phyloP scores from a whole-genome alignment of 2,113 vertebrate species.

The Protobothrops flavoviridis region DNA sequence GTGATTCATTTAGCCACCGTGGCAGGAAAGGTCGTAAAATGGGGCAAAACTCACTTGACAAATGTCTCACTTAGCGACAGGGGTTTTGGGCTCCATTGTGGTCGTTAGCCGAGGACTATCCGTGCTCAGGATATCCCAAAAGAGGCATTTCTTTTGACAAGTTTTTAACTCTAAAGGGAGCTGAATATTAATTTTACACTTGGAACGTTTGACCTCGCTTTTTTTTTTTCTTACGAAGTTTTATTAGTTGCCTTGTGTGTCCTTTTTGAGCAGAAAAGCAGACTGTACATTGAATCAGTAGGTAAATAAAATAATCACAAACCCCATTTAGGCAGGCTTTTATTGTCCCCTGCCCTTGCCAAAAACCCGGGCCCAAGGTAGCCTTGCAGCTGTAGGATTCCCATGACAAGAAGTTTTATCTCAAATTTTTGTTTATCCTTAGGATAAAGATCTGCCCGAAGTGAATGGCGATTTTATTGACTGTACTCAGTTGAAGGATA shows the following conservation, averaged over 20 bases:
- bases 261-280: neutral
- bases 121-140: neutral
- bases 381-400: constrained; percentile 53
- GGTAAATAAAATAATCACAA: neutral
- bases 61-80: too few species aligned
- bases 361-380: constrained; percentile 12
- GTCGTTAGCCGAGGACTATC: too few species aligned
- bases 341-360: neutral
- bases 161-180: neutral
- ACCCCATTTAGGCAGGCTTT: neutral
- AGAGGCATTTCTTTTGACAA: neutral
- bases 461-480: constrained; percentile 14
- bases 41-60: too few species aligned
- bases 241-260: neutral
- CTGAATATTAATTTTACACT: neutral
- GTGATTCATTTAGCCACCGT: too few species aligned
- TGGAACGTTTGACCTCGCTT: neutral
- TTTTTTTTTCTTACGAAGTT: neutral
- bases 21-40: too few species aligned
- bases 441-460: constrained; percentile 49
- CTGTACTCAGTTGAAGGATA: constrained; percentile 7
- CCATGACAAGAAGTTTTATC: constrained; percentile 28
- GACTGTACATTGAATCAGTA: neutral
- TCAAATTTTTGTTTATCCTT: neutral
- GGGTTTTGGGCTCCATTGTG: too few species aligned